Evolutionary conservation across 53 echinoderm and acorn worm genomes (phyloP).

Genomic region (Temnopleurus reevesii): DNA sequence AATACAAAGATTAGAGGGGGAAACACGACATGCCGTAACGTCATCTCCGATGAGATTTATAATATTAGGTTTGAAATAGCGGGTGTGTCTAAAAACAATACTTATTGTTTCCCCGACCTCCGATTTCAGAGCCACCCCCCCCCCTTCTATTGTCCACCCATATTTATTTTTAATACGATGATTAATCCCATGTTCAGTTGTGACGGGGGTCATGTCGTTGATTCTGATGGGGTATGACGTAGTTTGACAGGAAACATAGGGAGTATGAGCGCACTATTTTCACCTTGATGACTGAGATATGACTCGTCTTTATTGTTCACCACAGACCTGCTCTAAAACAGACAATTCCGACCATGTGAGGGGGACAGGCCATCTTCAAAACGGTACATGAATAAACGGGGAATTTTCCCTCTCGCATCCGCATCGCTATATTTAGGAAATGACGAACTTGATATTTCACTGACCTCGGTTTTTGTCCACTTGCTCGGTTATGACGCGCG

Average conservation of each 20-base stretch:
- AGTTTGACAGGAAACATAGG: constrained; percentile 5
- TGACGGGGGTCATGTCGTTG: background rate
- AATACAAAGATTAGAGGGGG: too few relatives aligned
- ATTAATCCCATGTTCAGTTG: background rate
- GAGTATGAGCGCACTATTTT: constrained; percentile 39
- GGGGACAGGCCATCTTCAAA: constrained; percentile 15
- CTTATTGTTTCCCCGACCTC: too few relatives aligned
- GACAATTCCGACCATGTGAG: background rate
- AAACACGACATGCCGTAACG: too few relatives aligned
- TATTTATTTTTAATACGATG: background rate
- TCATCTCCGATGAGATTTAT: too few relatives aligned
- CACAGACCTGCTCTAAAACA: background rate
- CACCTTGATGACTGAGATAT: constrained; percentile 3
- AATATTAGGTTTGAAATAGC: too few relatives aligned
- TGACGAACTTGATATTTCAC: constrained; percentile 37
- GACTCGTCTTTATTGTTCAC: constrained; percentile 45
- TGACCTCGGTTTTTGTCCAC: constrained; percentile 13
- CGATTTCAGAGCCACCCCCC: too few relatives aligned
- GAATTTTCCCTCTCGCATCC: background rate
- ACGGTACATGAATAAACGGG: constrained; percentile 4
- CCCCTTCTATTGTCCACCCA: background rate
- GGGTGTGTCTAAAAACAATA: too few relatives aligned
- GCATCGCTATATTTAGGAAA: background rate
- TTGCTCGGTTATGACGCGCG: background rate
- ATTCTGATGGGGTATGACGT: constrained; percentile 8